These are phyloP conservation scores for Tenualosa thibaudeaui DNA, from an alignment of 2,797 vertebrate species.

Conservation along the genomic window DNA sequence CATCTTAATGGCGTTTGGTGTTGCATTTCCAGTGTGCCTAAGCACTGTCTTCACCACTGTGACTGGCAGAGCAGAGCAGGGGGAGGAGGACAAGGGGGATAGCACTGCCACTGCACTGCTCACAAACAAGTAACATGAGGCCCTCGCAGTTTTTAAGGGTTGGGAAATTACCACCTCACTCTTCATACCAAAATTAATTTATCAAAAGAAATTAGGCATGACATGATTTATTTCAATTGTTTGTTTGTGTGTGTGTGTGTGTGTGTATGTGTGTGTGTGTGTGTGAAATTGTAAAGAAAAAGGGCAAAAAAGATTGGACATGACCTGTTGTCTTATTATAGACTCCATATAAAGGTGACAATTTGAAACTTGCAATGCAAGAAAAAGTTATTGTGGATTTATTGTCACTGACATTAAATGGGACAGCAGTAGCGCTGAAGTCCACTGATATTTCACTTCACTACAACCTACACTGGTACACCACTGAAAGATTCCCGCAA, in stretches of 20 bases:
- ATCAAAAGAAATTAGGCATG: not conserved
- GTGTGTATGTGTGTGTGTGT: not conserved
- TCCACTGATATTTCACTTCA: not conserved
- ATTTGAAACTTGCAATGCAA: not conserved
- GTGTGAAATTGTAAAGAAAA: not conserved
- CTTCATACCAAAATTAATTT: not conserved
- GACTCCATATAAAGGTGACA: not conserved
- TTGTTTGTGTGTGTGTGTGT: not conserved
- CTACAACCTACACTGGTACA: not conserved
- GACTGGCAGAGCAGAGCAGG: not conserved
- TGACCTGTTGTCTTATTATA: not conserved
- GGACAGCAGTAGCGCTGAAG: not conserved
- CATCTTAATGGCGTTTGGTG: slow-evolving; percentile 69
- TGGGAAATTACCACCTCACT: not conserved
- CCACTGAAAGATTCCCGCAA: not conserved
- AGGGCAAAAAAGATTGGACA: not conserved
- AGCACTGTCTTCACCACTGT: not conserved
- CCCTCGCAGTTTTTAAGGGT: not conserved
- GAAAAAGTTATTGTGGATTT: not conserved
- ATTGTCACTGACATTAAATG: not conserved
- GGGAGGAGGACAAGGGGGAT: not conserved
- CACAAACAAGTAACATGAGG: too few relatives aligned
- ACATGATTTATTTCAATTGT: not conserved
- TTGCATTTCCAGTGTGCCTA: slow-evolving; percentile 32
- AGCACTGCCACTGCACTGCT: too few relatives aligned